Percentiles rank a stretch among this genome's conserved stretches.
Evolutionary conservation across 2,797 vertebrate species (phyloP).

Genomic region (Cossypha niveicapilla): DNA sequence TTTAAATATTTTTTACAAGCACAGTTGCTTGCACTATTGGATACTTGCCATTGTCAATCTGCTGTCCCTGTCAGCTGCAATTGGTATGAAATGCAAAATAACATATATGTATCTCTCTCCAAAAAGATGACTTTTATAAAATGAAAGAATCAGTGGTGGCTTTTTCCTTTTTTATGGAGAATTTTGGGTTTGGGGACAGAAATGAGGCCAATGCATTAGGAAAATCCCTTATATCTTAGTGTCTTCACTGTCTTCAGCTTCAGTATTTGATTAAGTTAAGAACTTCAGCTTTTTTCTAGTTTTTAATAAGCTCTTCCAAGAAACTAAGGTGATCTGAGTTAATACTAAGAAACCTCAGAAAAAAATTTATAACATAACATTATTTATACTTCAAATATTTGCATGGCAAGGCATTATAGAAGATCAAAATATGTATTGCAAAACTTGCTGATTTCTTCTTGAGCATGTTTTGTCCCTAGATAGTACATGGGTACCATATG

Average conservation of each 20-base stretch:
- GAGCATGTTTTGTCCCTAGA: neutral
- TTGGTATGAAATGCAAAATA: neutral
- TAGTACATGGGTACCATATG: neutral
- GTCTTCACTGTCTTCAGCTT: neutral
- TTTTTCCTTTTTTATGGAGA: neutral
- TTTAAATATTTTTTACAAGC: neutral
- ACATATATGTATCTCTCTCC: neutral
- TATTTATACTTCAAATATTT: neutral
- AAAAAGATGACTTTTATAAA: neutral
- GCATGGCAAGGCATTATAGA: neutral
- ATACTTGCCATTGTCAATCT: neutral
- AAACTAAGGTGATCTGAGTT: neutral
- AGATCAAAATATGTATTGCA: neutral
- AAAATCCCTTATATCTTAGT: neutral
- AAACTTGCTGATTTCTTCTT: neutral
- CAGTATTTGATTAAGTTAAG: neutral
- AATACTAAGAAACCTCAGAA: neutral
- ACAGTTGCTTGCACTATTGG: neutral
- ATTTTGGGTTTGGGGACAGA: neutral
- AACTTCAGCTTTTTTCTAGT: neutral
- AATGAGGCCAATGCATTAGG: neutral
- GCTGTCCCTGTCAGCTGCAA: neutral
- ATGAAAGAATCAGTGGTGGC: neutral
- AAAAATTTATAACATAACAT: neutral
- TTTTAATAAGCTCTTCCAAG: neutral